These are phyloP conservation scores for Brachyhypopomus gauderio DNA, from an alignment of 2,113 vertebrate genomes.

Conservation along the genomic window DNA sequence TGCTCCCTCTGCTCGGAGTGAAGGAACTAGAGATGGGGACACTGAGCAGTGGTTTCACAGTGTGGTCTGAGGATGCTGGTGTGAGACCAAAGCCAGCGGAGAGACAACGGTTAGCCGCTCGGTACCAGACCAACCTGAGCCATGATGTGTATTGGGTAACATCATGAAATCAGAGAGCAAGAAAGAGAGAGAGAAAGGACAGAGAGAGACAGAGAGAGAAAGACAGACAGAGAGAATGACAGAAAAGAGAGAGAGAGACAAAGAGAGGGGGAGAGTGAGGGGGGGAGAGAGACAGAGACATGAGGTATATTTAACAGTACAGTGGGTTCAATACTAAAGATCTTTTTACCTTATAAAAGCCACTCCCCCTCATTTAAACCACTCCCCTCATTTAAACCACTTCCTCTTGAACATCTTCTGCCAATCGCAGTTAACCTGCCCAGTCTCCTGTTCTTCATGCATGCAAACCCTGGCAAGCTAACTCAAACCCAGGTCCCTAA, in stretches of 20 bases:
- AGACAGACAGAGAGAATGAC: background rate
- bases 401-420: slow-evolving; percentile 22
- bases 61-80: slow-evolving; percentile 62
- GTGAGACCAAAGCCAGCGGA: slow-evolving; percentile 67
- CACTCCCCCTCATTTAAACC: background rate
- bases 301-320: background rate
- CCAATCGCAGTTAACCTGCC: slow-evolving; percentile 30
- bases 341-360: background rate
- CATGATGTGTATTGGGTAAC: slow-evolving; percentile 59
- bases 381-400: background rate
- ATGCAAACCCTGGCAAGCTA: background rate
- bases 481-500: no score
- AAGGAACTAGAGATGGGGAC: slow-evolving; percentile 46
- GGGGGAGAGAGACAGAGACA: no score
- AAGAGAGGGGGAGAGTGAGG: no score
- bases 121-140: slow-evolving; percentile 33
- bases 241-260: slow-evolving; percentile 23
- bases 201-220: background rate
- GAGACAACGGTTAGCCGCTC: slow-evolving; percentile 31
- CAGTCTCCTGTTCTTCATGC: background rate
- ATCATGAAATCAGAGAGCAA: slow-evolving; percentile 37
- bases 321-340: slow-evolving; percentile 18
- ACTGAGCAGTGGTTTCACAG: slow-evolving; percentile 53
- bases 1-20: no score
- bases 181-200: background rate